Evolutionary conservation across 2,888 invertebrate genomes (phyloP).

Genomic region (Anagyrus pseudococci): DNA sequence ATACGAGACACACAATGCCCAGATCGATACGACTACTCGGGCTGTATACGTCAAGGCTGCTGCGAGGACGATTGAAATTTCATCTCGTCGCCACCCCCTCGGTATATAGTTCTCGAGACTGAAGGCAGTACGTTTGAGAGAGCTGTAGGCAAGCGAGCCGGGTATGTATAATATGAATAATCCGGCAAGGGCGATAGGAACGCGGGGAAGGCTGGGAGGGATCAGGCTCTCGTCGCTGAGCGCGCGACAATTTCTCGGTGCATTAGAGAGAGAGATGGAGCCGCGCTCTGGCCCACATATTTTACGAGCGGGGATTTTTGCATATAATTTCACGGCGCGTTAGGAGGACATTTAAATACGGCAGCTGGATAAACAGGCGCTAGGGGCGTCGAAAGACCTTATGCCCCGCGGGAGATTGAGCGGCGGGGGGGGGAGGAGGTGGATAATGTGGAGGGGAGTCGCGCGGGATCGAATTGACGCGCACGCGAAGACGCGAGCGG

Average conservation of each 20-base stretch:
- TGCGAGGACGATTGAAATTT: constrained; percentile 34
- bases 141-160: constrained; percentile 9
- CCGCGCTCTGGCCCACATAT: constrained; percentile 54
- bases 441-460: constrained; percentile 8
- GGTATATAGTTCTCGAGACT: constrained; percentile 5
- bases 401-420: constrained; percentile 19
- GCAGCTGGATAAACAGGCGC: constrained; percentile 60
- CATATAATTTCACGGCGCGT: constrained; percentile 62
- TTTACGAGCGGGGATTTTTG: constrained; percentile 59
- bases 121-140: neutral
- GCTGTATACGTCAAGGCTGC: constrained; percentile 13
- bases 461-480: neutral
- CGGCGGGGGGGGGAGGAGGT: constrained; percentile 6
- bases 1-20: neutral
- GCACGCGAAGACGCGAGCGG: constrained; percentile 12
- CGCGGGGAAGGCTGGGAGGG: constrained; percentile 34
- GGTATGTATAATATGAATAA: constrained; percentile 43
- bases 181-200: constrained; percentile 50
- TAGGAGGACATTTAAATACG: constrained; percentile 60
- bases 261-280: constrained; percentile 50
- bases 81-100: constrained; percentile 32
- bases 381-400: neutral
- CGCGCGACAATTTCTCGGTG: constrained; percentile 60
- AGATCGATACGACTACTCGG: too few relatives aligned
- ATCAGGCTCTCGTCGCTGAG: too few relatives aligned